Evolutionary conservation across 2,888 invertebrate genomes (phyloP).

Genomic region (Eilema sororculum): DNA sequence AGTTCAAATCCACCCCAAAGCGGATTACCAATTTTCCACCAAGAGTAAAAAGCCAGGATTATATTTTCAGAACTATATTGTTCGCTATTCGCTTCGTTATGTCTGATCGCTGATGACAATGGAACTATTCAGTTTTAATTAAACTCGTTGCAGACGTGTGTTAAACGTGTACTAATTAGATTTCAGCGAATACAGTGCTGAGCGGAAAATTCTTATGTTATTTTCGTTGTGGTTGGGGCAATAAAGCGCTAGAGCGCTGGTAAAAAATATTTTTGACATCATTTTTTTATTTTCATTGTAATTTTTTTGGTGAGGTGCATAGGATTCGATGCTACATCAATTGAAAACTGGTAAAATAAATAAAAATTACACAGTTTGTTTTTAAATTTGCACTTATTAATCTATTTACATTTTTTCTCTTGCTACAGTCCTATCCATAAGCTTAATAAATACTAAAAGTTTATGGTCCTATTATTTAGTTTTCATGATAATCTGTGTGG

Average conservation of each 20-base stretch:
- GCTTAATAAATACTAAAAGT: too few species aligned
- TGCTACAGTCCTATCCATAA: too few species aligned
- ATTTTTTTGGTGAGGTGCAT: too few species aligned
- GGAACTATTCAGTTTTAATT: constrained; percentile 77
- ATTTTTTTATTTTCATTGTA: too few species aligned
- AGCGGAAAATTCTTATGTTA: constrained; percentile 64
- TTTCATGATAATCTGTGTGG: too few species aligned
- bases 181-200: constrained; percentile 60
- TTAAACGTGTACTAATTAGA: constrained; percentile 73
- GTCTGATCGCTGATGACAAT: constrained; percentile 50
- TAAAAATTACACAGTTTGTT: too few species aligned
- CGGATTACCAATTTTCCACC: constrained; percentile 5
- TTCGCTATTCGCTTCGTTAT: constrained; percentile 39
- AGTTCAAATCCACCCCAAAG: background rate
- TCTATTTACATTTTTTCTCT: too few species aligned
- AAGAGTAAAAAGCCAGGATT: constrained; percentile 13
- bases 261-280: background rate
- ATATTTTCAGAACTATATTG: constrained; percentile 36
- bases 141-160: constrained; percentile 71
- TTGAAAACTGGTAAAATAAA: too few species aligned
- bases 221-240: constrained; percentile 38
- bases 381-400: too few species aligned
- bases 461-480: too few species aligned
- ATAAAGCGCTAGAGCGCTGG: constrained; percentile 46
- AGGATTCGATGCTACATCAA: too few species aligned